Evolutionary conservation across 2,113 vertebrate genomes (phyloP).

Genomic region (Mustela lutreola): DNA sequence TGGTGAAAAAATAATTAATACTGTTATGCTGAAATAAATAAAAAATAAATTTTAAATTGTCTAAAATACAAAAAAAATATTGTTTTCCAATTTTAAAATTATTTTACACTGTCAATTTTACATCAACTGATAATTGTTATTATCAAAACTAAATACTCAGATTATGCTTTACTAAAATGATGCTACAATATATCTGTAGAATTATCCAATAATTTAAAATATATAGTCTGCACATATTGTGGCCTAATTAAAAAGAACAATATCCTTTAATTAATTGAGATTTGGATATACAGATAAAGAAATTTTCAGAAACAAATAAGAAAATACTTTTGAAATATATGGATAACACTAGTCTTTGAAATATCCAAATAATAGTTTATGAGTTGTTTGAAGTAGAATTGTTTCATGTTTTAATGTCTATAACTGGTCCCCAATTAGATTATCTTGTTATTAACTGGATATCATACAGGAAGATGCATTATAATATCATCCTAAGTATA

Average conservation of each 20-base stretch:
- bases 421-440: not conserved
- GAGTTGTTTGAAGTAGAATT: not conserved
- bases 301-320: slow-evolving; percentile 11
- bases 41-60: too few species aligned
- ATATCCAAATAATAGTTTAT: not conserved
- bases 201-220: not conserved
- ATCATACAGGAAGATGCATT: not conserved
- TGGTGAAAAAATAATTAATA: too few species aligned
- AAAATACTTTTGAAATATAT: not conserved
- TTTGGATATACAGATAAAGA: not conserved
- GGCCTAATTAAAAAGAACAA: not conserved
- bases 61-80: not conserved
- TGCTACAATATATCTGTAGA: not conserved
- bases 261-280: not conserved
- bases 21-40: too few species aligned
- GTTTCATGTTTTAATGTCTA: not conserved
- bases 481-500: not conserved
- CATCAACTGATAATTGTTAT: not conserved
- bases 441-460: not conserved
- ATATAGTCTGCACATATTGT: not conserved
- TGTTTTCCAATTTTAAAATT: not conserved
- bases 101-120: slow-evolving; percentile 14
- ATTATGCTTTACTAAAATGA: not conserved
- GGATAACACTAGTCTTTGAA: not conserved
- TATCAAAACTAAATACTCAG: not conserved